Evolutionary conservation across 1,140 invertebrate species (phyloP).

Genomic region (Scaptomyza hsui): DNA sequence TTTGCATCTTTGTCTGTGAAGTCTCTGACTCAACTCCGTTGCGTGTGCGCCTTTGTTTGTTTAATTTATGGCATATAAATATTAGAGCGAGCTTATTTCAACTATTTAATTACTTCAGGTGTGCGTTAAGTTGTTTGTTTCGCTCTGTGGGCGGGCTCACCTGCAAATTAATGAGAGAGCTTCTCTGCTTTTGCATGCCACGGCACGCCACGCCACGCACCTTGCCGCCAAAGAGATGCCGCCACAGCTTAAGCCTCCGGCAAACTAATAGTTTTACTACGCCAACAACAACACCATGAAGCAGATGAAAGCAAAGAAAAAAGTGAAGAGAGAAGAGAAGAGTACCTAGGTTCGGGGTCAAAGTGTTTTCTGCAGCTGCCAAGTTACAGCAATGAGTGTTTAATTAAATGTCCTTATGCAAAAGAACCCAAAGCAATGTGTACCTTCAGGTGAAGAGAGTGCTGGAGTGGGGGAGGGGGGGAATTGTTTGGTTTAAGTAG

Average conservation of each 20-base stretch:
- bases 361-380: conserved; percentile 1
- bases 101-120: conserved; percentile 79
- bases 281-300: conserved; percentile 3
- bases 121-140: conserved; percentile 46
- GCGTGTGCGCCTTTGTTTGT: conserved; percentile 60
- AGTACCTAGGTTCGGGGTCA: conserved; percentile 12
- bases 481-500: conserved; percentile 15
- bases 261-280: conserved; percentile 40
- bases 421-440: conserved; percentile 6
- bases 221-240: background rate
- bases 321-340: background rate
- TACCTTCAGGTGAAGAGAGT: background rate
- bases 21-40: background rate
- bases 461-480: background rate
- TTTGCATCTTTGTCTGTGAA: background rate
- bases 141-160: background rate
- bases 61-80: conserved; percentile 80
- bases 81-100: conserved; percentile 77
- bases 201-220: background rate
- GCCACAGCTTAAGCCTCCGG: background rate
- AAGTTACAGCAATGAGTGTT: conserved; percentile 31
- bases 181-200: conserved; percentile 5
- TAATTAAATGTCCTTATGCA: conserved; percentile 44
- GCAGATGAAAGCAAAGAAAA: background rate
- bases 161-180: conserved; percentile 19